Evolutionary conservation across 2,888 invertebrate genomes (phyloP), one percentile per base, ranked within the genome.

Genomic region (Caenorhabditis auriculariae): DNA sequence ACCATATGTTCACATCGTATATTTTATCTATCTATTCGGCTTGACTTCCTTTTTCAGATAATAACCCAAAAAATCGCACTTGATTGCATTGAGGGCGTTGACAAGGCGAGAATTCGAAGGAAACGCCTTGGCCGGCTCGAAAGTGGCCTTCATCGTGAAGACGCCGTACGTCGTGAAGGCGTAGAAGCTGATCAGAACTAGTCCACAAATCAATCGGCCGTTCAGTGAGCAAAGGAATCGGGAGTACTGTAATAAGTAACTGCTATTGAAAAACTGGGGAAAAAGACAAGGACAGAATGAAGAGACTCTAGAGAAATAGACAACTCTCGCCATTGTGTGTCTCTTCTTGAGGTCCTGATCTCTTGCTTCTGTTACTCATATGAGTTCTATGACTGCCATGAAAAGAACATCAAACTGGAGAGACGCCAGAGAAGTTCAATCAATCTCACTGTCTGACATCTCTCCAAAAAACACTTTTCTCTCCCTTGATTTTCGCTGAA

Each of bases 101-200:
- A 80, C 69, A 17, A 79, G 55, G 2, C 72, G 75, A 12, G 79
- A 79, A 41, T 78, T 75, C 12, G 72, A 69, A 6, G 77, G 77
- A 51, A 77, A 77, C 28, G 77, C 77, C 55, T 79, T 79, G 3
- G 74, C 70, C 0, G 79, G 80, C 42, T 79, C 78, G 53, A 79
- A 79, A 0, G 67, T 68, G 0, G 67, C 53, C 32, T 44, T 58
- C 66, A 70, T 66, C 1, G 56, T 63, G 23, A 66, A 26, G 4
- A 66, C 62, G 23, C 67, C 66, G 41, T 65, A 61, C 0, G 63
- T 58, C n/a, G 63, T 65, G 26, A 70, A 46, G 3, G 29, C 41
- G 49, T 69, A 67, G 54, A 69, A 58, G 2, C 41, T 38, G 12
- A 54, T 37, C n/a, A 67, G 48, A 17, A 58, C 41, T 2, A 57